Evolutionary conservation across 2,888 invertebrate species (phyloP).

Genomic region (Amblyjoppa proteus): DNA sequence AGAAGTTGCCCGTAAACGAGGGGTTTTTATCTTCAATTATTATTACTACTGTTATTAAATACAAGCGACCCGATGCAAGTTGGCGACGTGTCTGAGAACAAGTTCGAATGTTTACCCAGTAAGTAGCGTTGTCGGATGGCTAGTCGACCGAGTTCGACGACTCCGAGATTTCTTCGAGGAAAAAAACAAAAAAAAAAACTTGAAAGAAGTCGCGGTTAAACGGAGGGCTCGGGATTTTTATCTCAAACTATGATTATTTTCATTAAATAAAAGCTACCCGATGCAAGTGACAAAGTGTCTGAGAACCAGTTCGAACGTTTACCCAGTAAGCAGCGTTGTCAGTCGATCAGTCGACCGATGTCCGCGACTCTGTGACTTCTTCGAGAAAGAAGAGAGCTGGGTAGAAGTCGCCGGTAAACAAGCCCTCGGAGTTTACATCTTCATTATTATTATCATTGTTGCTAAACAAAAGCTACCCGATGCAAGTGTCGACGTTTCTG

Average conservation of each 20-base stretch:
- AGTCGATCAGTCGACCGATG: slow-evolving; percentile 76
- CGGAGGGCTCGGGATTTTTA: too few species aligned
- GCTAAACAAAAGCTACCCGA: slow-evolving; percentile 65
- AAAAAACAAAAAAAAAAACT: not conserved
- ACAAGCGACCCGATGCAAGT: slow-evolving; percentile 72
- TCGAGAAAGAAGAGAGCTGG: not conserved
- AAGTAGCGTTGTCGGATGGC: slow-evolving; percentile 80
- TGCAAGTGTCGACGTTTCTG: slow-evolving; percentile 74
- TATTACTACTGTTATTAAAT: slow-evolving; percentile 13
- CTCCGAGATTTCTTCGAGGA: slow-evolving; percentile 12
- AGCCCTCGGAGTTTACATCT: too few species aligned
- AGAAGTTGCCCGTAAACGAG: too few species aligned
- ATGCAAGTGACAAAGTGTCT: slow-evolving; percentile 74
- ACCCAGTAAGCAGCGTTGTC: slow-evolving; percentile 80
- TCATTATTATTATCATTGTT: slow-evolving; percentile 71
- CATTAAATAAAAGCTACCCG: slow-evolving; percentile 66
- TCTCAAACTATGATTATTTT: slow-evolving; percentile 66
- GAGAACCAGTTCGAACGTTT: slow-evolving; percentile 78
- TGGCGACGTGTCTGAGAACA: slow-evolving; percentile 75
- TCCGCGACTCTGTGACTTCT: slow-evolving; percentile 36
- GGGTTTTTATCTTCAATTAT: too few species aligned
- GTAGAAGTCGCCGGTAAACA: too few species aligned
- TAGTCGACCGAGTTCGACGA: slow-evolving; percentile 68
- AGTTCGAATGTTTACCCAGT: slow-evolving; percentile 79
- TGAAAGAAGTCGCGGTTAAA: too few species aligned